Evolutionary conservation across 2,888 invertebrate species (phyloP).

Genomic region (Drosophila bunnanda): DNA sequence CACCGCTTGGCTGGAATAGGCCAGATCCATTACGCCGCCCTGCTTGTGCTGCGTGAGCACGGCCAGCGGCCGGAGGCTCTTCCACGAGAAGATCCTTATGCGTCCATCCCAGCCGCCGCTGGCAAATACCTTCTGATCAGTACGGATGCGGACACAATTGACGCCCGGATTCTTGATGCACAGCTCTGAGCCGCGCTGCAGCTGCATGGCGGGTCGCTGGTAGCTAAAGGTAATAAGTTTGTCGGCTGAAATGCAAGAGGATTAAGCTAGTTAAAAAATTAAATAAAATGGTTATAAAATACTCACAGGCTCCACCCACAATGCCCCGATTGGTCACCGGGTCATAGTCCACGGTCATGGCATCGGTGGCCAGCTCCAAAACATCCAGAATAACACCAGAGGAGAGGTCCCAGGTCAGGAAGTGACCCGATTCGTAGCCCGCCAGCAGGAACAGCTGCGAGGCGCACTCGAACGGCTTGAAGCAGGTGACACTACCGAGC

Average conservation of each 20-base stretch:
- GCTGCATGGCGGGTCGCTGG: constrained; percentile 82
- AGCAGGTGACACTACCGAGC: constrained; percentile 86
- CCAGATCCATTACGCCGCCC: constrained; percentile 90
- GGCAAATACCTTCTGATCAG: constrained; percentile 90
- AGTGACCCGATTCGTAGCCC: constrained; percentile 90
- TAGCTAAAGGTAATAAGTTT: constrained; percentile 81
- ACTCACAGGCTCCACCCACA: constrained; percentile 85
- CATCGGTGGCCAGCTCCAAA: constrained; percentile 86
- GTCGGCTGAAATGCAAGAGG: constrained; percentile 63
- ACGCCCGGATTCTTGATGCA: constrained; percentile 90
- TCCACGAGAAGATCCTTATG: constrained; percentile 91
- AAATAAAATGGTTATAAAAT: neutral
- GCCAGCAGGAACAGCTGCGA: constrained; percentile 87
- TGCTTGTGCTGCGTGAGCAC: constrained; percentile 90
- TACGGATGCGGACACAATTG: constrained; percentile 88
- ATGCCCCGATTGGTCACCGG: constrained; percentile 88
- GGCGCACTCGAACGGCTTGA: constrained; percentile 85
- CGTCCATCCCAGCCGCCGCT: constrained; percentile 92
- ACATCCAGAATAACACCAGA: constrained; percentile 84
- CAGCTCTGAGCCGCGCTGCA: constrained; percentile 87
- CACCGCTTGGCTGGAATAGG: constrained; percentile 88
- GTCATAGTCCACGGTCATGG: constrained; percentile 91
- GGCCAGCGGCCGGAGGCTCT: constrained; percentile 89
- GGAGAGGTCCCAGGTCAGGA: constrained; percentile 89
- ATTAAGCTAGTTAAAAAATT: neutral